Evolutionary conservation across 2,797 vertebrate genomes (phyloP).

Genomic region (Ctenopoma kingsleyae): DNA sequence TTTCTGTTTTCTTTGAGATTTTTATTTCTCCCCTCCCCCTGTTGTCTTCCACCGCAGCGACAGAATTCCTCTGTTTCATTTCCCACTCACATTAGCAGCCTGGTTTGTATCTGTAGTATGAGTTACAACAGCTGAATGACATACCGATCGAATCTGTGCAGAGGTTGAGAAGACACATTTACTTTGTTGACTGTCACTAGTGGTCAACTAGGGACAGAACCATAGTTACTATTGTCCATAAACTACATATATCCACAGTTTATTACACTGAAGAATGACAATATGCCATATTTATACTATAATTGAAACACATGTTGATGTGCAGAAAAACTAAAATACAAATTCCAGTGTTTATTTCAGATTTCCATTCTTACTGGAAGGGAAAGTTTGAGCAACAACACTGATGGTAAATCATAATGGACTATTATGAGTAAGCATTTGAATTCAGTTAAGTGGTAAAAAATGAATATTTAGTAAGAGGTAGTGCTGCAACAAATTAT

Average conservation of each 20-base stretch:
- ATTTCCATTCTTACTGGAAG: background rate
- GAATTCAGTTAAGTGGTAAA: background rate
- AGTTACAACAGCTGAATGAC: constrained; percentile 1
- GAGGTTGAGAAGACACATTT: background rate
- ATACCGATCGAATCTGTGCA: background rate
- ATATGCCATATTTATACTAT: background rate
- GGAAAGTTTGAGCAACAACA: background rate
- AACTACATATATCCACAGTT: background rate
- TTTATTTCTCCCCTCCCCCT: background rate
- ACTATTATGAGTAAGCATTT: background rate
- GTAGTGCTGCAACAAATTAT: background rate
- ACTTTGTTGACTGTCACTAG: background rate
- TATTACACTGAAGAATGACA: background rate
- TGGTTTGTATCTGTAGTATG: constrained; percentile 3
- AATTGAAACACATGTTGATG: background rate
- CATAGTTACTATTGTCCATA: too few species aligned
- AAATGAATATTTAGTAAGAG: background rate
- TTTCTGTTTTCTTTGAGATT: constrained; percentile 17
- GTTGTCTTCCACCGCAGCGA: constrained; percentile 26
- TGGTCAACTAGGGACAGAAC: background rate
- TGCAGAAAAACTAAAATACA: too few species aligned
- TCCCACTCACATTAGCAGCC: constrained; percentile 19
- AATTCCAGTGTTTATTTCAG: background rate
- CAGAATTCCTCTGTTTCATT: constrained; percentile 34
- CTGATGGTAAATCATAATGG: background rate